Evolutionary conservation across 2,797 vertebrate species (phyloP).

Genomic region (Pseudomugil gertrudae): DNA sequence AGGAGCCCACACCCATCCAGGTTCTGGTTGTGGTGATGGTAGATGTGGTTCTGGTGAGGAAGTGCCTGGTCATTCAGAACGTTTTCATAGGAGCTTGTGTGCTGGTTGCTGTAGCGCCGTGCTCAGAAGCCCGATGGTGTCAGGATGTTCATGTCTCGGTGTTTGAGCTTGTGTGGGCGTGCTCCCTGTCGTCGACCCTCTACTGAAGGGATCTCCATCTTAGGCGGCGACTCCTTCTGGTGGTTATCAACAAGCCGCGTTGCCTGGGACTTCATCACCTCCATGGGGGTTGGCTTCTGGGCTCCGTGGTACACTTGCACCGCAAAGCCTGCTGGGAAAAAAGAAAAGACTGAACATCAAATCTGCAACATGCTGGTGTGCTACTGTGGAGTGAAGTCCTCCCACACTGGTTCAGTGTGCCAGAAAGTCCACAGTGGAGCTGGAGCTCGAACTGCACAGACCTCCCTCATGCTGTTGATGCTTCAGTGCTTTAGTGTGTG

Average conservation of each 20-base stretch:
- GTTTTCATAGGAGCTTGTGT: conserved; percentile 29
- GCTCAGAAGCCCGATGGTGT: conserved; percentile 93
- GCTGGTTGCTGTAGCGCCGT: accelerated
- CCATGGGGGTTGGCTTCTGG: conserved; percentile 93
- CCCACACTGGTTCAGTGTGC: too few relatives aligned
- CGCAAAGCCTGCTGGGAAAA: conserved; percentile 85
- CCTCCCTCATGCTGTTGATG: too few relatives aligned
- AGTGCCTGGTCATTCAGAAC: too few relatives aligned
- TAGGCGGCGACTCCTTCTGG: conserved; percentile 84
- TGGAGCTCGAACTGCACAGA: too few relatives aligned
- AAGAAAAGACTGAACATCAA: too few relatives aligned
- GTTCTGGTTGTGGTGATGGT: neutral
- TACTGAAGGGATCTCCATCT: conserved; percentile 87
- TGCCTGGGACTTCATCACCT: conserved; percentile 90
- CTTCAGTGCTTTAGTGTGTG: too few relatives aligned
- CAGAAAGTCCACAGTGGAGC: too few relatives aligned
- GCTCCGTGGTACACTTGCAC: conserved; percentile 89
- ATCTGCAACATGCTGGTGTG: too few relatives aligned
- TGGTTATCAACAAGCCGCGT: conserved; percentile 82
- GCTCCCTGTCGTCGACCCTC: conserved; percentile 83
- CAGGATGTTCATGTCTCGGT: conserved; percentile 92
- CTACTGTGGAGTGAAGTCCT: too few relatives aligned
- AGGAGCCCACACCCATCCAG: neutral
- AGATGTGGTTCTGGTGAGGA: too few relatives aligned
- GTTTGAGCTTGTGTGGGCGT: conserved; percentile 89